Base-by-base conservation (phyloP, 2,888 invertebrate species). In the Galeopsomyia nigrocyanea region DNA sequence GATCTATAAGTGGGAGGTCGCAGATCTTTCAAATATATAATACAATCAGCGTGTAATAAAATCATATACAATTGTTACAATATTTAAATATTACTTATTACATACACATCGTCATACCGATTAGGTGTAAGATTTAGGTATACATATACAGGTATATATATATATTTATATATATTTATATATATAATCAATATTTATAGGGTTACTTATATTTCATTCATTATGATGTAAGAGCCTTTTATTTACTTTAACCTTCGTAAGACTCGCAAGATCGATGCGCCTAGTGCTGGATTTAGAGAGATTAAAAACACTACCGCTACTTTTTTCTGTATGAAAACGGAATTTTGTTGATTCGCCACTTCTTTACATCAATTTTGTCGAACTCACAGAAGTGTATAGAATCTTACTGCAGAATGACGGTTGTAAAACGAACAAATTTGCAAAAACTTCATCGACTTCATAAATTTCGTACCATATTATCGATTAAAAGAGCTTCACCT, bases 1-100 rank as follows among this genome's bases (percentile, higher is more conserved):
- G 80, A 82, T 81, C 84, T 85, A 86, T 81, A 85, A 85, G 85
- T 85, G 86, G 85, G 85, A 85, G 83, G 84, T 80, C 78, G 82
- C 82, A 83, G 82, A 83, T 83, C 81, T 80, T 83, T 81, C 79
- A 84, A 83, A 82, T 83, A 85, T 86, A 85, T 85, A 84, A 85
- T 86, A 86, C 86, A 86, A 85, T 86, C 84, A 86, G 84, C 85
- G 82, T 86, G 83, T 85, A 86, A 83, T 86, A 86, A 86, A 86
- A 85, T 86, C 86, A 86, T 86, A 86, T 86, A 86, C 86, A 86
- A 86, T 86, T 86, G 85, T 86, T 86, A 86, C 86, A 86, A 86
- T 86, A 84, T 86, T 86, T 86, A 86, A 86, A 86, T 86, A 86
- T 82, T 84, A 85, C 86, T 86, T 86, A 86, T 86, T 85, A 85